Conservation (phyloP, 1,140 invertebrate genomes). For the roundworm (Caenorhabditis elegans) region DNA sequence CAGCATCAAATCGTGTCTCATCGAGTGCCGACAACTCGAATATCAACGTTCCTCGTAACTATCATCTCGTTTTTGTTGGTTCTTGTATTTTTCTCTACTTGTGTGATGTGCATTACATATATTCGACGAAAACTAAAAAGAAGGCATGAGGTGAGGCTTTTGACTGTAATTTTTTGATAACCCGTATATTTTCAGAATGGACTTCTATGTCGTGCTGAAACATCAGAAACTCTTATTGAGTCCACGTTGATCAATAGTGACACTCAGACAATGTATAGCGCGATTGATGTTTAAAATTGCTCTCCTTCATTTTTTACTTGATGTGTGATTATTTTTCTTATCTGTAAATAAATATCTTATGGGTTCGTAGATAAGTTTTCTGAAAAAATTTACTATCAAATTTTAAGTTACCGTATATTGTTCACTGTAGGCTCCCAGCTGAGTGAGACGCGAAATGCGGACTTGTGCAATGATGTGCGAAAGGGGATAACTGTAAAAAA, state of each 20-base stretch:
- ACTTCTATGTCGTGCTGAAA: not conserved
- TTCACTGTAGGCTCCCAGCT: too few relatives aligned
- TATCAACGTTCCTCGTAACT: conserved; percentile 2
- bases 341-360: too few relatives aligned
- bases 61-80: not conserved
- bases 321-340: too few relatives aligned
- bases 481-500: too few relatives aligned
- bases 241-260: conserved; percentile 6
- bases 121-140: not conserved
- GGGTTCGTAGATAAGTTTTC: too few relatives aligned
- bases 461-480: too few relatives aligned
- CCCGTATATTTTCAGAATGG: too few relatives aligned
- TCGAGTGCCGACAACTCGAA: not conserved
- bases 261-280: conserved; percentile 5
- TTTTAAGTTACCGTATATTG: too few relatives aligned
- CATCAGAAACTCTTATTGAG: not conserved
- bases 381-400: too few relatives aligned
- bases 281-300: not conserved
- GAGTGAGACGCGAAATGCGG: too few relatives aligned
- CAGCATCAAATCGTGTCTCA: conserved; percentile 22
- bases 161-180: too few relatives aligned
- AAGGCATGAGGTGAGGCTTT: not conserved
- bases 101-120: conserved; percentile 14
- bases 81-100: not conserved
- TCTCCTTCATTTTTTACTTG: too few relatives aligned